These are phyloP conservation scores for Scolopax rusticola DNA, from an alignment of 2,797 vertebrate species.

Conservation along the genomic window DNA sequence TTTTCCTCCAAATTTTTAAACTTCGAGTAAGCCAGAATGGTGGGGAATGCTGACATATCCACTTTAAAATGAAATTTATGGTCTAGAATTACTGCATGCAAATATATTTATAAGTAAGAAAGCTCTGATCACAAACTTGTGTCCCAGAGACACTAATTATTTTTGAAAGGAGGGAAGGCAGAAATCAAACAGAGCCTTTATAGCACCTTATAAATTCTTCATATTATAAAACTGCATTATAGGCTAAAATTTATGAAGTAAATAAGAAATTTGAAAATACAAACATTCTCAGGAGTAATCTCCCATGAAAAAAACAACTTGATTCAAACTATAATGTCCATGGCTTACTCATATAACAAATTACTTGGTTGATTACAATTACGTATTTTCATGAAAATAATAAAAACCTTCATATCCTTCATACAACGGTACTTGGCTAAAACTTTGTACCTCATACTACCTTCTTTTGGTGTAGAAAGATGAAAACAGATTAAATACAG, in stretches of 20 bases:
- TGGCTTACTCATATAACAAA: neutral
- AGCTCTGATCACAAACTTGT: neutral
- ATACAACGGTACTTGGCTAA: neutral
- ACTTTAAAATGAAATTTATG: neutral
- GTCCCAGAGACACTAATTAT: neutral
- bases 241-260: neutral
- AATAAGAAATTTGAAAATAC: neutral
- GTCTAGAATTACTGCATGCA: neutral
- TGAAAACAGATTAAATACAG: neutral
- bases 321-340: neutral
- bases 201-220: neutral
- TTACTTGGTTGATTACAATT: neutral
- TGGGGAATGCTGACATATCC: neutral
- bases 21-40: neutral
- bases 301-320: neutral
- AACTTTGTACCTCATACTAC: neutral
- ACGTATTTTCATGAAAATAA: neutral
- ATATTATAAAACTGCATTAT: neutral
- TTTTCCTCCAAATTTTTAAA: neutral
- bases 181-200: neutral
- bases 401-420: neutral
- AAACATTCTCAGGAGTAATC: neutral
- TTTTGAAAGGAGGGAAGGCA: neutral
- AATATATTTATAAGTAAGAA: neutral
- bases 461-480: neutral